Percentiles rank a stretch among this genome's conserved stretches.
These are phyloP conservation scores for Nephrocerus scutellatus DNA, from an alignment of 2,888 invertebrate genomes.

Conservation along the genomic window DNA sequence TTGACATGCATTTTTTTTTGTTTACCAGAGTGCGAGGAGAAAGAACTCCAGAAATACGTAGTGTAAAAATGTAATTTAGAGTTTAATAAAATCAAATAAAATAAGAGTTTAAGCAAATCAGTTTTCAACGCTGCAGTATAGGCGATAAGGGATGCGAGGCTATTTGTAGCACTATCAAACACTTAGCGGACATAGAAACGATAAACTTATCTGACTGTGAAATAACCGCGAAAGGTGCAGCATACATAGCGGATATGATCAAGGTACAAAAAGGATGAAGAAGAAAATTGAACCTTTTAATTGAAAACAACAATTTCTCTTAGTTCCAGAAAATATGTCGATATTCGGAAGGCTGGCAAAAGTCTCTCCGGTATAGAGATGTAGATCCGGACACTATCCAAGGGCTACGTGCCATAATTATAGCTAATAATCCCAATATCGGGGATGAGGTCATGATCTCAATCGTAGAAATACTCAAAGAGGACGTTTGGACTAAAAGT, in stretches of 20 bases:
- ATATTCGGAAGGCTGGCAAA: conserved; percentile 75
- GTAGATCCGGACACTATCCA: conserved; percentile 67
- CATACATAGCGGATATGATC: conserved; percentile 59
- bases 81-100: no score
- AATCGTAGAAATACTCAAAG: conserved; percentile 62
- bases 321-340: conserved; percentile 63
- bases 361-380: conserved; percentile 67
- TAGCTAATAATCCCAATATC: conserved; percentile 63
- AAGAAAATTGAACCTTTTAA: background rate
- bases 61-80: no score
- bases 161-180: conserved; percentile 61
- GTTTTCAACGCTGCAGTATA: conserved; percentile 60
- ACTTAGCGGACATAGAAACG: conserved; percentile 59
- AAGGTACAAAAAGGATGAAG: conserved; percentile 46
- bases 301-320: conserved; percentile 18
- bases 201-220: conserved; percentile 65
- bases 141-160: conserved; percentile 66
- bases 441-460: conserved; percentile 57
- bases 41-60: no score
- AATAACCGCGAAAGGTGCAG: conserved; percentile 57
- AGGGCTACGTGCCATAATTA: conserved; percentile 61
- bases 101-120: conserved; percentile 64
- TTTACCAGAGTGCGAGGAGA: no score
- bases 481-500: conserved; percentile 75
- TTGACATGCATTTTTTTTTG: no score